A percentile compares a stretch with the other conserved stretches of the same genome.
Evolutionary conservation across 2,113 vertebrate species (phyloP).

Genomic region (Triplophysa rosa): DNA sequence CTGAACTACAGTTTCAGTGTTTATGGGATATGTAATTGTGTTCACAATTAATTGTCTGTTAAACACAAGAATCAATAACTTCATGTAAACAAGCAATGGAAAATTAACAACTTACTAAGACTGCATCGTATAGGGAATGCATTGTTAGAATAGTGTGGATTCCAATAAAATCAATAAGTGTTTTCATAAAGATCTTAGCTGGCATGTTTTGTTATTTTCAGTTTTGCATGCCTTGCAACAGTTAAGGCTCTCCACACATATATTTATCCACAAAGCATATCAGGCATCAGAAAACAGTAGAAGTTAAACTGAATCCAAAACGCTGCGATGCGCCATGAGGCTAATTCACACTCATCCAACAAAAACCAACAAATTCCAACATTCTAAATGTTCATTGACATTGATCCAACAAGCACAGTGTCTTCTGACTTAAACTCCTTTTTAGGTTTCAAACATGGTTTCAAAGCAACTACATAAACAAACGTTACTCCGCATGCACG

Average conservation of each 20-base stretch:
- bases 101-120: background rate
- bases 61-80: slow-evolving; percentile 36
- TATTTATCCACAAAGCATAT: slow-evolving; percentile 60
- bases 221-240: slow-evolving; percentile 65
- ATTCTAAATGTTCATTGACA: no score
- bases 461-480: no score
- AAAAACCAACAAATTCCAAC: no score
- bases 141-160: slow-evolving; percentile 25
- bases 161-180: slow-evolving; percentile 64
- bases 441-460: no score
- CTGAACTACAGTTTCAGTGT: slow-evolving; percentile 12
- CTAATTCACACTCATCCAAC: no score
- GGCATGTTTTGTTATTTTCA: slow-evolving; percentile 52
- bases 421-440: no score
- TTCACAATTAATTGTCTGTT: slow-evolving; percentile 13
- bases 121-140: background rate
- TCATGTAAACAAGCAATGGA: slow-evolving; percentile 20
- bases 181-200: slow-evolving; percentile 58
- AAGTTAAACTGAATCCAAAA: background rate
- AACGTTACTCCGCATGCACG: no score
- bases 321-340: no score
- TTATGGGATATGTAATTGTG: background rate
- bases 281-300: background rate
- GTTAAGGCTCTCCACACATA: slow-evolving; percentile 19
- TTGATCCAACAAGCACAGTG: no score